Conservation (phyloP, 2,113 vertebrate species). For the Egretta garzetta region DNA sequence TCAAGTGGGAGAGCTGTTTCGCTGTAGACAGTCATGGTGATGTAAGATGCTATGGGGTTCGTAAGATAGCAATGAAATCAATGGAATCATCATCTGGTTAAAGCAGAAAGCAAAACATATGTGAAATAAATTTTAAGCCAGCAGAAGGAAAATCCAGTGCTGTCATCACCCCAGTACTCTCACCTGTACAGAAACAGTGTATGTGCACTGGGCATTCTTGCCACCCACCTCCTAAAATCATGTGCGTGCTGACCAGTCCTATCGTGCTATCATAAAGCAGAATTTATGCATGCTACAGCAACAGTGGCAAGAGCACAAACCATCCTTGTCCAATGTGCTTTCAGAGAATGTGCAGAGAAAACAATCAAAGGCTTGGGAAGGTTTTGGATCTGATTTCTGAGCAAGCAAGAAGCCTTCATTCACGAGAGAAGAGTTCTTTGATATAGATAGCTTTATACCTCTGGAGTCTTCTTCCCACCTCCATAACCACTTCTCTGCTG, state of each 20-base stretch:
- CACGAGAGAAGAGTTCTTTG: background rate
- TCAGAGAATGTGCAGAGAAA: background rate
- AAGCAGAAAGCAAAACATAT: slow-evolving; percentile 27
- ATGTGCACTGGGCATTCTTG: background rate
- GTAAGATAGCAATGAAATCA: background rate
- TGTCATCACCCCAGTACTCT: background rate
- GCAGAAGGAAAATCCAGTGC: background rate
- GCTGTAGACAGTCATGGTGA: background rate
- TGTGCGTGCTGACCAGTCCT: background rate
- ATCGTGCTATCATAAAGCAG: background rate
- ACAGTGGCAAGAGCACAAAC: background rate
- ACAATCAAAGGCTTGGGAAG: background rate
- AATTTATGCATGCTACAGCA: background rate
- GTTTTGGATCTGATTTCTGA: background rate
- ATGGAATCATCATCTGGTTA: background rate
- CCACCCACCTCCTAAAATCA: background rate
- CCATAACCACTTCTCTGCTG: background rate
- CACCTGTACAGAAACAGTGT: background rate
- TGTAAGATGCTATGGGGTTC: background rate
- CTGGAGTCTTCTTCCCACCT: background rate
- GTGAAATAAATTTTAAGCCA: slow-evolving; percentile 26
- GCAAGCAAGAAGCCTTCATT: background rate
- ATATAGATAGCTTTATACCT: background rate
- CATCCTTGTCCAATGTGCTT: fast-evolving
- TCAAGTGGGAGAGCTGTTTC: background rate